A percentile compares a stretch with the other conserved stretches of the same genome.
Conservation (phyloP, 2,113 vertebrate species). For the Neodon shergylaensis region DNA sequence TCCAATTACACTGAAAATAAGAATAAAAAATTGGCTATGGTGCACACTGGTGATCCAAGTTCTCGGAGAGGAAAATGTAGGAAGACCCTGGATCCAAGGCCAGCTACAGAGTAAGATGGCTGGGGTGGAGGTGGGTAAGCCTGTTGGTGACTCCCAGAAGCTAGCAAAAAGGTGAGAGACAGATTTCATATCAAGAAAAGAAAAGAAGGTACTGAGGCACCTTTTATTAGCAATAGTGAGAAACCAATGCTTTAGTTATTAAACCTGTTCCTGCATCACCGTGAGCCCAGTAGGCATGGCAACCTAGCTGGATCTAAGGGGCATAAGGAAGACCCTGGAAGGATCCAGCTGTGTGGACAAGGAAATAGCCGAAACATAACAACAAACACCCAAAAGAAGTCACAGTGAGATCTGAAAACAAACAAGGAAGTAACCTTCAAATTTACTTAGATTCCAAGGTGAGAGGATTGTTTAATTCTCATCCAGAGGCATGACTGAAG, state of each 20-base stretch:
- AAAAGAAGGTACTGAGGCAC: not conserved
- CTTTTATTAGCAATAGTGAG: not conserved
- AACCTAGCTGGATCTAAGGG: not conserved
- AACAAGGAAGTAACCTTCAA: not conserved
- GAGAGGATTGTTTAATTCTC: not conserved
- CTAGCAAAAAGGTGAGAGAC: not conserved
- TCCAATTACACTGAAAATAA: not conserved
- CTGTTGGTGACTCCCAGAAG: not conserved
- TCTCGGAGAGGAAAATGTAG: not conserved
- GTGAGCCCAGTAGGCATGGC: not conserved
- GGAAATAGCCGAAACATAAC: not conserved
- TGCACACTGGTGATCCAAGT: not conserved
- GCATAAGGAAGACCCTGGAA: not conserved
- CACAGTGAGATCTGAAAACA: not conserved
- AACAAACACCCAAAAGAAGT: not conserved
- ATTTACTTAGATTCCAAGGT: not conserved
- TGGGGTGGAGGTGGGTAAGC: not conserved
- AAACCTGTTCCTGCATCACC: not conserved
- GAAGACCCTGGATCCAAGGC: not conserved
- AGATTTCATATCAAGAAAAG: not conserved
- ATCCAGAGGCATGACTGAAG: not conserved
- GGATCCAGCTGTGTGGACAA: not conserved
- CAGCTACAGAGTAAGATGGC: not conserved
- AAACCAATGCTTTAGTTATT: not conserved
- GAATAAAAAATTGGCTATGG: not conserved